Conservation (phyloP, 2,888 invertebrate species). For the Anaspis maculata region DNA sequence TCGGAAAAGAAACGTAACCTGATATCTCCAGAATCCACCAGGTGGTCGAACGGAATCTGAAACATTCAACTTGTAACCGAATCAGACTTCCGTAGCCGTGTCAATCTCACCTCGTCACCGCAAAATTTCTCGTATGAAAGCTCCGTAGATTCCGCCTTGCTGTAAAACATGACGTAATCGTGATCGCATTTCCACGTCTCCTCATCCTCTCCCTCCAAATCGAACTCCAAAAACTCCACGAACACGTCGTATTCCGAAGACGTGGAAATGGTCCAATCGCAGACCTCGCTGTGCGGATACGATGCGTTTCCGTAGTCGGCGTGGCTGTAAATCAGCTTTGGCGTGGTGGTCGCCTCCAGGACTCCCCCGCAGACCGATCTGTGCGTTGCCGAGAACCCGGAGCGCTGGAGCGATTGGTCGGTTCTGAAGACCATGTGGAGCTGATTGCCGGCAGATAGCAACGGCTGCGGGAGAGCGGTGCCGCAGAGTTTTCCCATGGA, state of each 20-base stretch:
- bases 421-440: conserved; percentile 92
- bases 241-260: conserved; percentile 68
- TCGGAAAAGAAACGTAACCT: too few species aligned
- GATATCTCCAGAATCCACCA: too few species aligned
- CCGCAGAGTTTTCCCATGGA: conserved; percentile 87
- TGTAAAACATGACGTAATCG: conserved; percentile 83
- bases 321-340: conserved; percentile 86
- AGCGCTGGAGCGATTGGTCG: conserved; percentile 84
- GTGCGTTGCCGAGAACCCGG: conserved; percentile 86
- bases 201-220: conserved; percentile 82
- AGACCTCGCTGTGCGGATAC: conserved; percentile 80
- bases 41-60: too few species aligned
- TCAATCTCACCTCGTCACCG: too few species aligned
- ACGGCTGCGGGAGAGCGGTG: conserved; percentile 76
- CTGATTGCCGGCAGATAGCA: conserved; percentile 76
- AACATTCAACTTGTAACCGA: too few species aligned
- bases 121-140: not conserved
- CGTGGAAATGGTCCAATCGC: conserved; percentile 89
- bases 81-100: too few species aligned
- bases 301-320: conserved; percentile 83
- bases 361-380: conserved; percentile 92
- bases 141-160: not conserved
- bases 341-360: conserved; percentile 66
- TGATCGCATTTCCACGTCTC: conserved; percentile 86
- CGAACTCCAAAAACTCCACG: conserved; percentile 76